phyloP scores from a whole-genome alignment of 64 coral and sea anemone genomes.

The Acropora yongei region DNA sequence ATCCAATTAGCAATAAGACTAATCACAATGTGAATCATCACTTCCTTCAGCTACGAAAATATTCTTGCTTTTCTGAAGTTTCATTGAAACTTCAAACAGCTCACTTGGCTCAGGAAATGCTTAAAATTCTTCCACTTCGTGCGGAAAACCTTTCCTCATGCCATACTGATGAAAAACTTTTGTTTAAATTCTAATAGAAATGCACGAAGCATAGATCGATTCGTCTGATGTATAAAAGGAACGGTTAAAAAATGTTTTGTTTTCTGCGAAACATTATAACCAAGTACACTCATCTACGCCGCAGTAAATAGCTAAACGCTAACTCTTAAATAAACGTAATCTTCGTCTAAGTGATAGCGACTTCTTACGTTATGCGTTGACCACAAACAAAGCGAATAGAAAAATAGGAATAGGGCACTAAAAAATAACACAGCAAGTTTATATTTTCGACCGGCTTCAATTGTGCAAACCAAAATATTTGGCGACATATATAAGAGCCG shows the following conservation, averaged over 20 bases:
- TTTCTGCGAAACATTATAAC: not conserved
- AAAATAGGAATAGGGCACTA: not conserved
- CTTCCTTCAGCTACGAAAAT: not conserved
- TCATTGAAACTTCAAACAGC: not conserved
- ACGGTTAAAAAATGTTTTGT: not conserved
- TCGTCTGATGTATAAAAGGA: not conserved
- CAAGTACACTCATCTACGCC: not conserved
- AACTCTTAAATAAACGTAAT: not conserved
- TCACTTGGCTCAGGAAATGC: constrained; percentile 28
- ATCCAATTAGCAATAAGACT: not conserved
- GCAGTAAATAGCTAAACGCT: not conserved
- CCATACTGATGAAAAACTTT: not conserved
- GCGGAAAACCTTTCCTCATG: not conserved
- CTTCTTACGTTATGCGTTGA: not conserved
- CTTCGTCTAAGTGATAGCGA: not conserved
- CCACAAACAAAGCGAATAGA: not conserved
- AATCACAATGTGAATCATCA: constrained; percentile 5
- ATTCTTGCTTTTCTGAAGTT: constrained; percentile 16
- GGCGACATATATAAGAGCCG: not conserved
- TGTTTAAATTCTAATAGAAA: too few species aligned
- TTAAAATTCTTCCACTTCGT: not conserved
- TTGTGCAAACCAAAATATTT: not conserved
- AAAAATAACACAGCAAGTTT: not conserved
- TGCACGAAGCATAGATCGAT: too few species aligned
- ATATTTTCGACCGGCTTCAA: not conserved